Base-by-base conservation (phyloP, 1,140 invertebrate genomes). In the Scaptomyza pallida region DNA sequence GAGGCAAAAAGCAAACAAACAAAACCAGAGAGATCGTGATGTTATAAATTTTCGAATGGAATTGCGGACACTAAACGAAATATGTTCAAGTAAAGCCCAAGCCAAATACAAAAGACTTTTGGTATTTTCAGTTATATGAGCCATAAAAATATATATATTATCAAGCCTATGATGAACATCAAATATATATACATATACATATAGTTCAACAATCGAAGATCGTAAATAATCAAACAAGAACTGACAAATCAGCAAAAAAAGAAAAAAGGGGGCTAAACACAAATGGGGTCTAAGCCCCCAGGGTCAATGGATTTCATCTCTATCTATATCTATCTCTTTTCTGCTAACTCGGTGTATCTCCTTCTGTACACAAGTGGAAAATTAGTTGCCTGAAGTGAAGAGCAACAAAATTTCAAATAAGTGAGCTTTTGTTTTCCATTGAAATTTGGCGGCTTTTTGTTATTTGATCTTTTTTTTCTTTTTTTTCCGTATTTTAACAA, bases 401-500 rank as follows among this genome's bases (percentile, higher is more conserved):
- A 61, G 77, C 72, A 68, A 72, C 70, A 77, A 70, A n/a, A 78
- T 77, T 86, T 78, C 41, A 74, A 81, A 81, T 80, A 88, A 86
- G 81, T 86, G 82, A 86, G 81, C 83, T 86, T 86, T 86, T 86
- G 82, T 86, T 86, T 86, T 86, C 82, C 82, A 68, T 86, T 86
- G 82, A 86, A 85, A 81, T 86, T 85, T 81, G 63, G 81, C 81
- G 81, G 81, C 81, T 77, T 77, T 80, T 55, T 21, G 82, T 86
- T 75, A 86, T 86, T 86, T 86, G 81, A 86, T 86, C 81, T 85
- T 86, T 85, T 82, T 75, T 62, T 69, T 21, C 4, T 21, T 21
- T 21, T 21, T 21, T 21, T 21, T 21, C 4, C 4, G 2, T 21
- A 2, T 21, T 2, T 30, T 30, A 63, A 71, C 48, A 67, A 81